These are phyloP conservation scores for Dryobotodes eremita DNA, from an alignment of 2,888 invertebrate species.

Conservation along the genomic window DNA sequence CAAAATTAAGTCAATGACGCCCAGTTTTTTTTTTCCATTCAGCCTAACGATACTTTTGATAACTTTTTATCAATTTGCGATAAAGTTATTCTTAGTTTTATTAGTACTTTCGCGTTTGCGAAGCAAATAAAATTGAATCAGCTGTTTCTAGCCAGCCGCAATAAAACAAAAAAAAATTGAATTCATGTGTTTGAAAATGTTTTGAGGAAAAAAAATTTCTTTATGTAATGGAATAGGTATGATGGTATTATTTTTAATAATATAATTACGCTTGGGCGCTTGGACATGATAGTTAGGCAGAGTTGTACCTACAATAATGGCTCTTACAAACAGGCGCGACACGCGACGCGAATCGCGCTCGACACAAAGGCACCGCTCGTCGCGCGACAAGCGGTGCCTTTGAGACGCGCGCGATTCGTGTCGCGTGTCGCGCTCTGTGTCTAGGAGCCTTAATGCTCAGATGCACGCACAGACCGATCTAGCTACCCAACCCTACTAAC, in stretches of 20 bases:
- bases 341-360: no score
- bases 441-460: no score
- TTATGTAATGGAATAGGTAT: neutral
- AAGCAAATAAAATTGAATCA: conserved; percentile 11
- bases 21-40: conserved; percentile 40
- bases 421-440: no score
- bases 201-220: neutral
- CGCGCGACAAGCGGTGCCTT: no score
- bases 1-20: conserved; percentile 50
- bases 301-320: neutral
- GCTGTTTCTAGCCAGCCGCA: neutral
- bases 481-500: neutral
- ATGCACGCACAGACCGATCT: neutral
- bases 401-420: no score
- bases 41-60: conserved; percentile 29
- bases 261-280: neutral
- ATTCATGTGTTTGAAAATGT: neutral
- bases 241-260: neutral
- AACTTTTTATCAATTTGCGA: conserved; percentile 45
- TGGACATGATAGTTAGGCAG: neutral
- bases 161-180: neutral
- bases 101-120: conserved; percentile 6
- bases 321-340: no score
- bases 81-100: conserved; percentile 20
- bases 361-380: no score